These are phyloP conservation scores for Heteromurus nitidus DNA, from an alignment of 2,888 invertebrate species.

Conservation along the genomic window DNA sequence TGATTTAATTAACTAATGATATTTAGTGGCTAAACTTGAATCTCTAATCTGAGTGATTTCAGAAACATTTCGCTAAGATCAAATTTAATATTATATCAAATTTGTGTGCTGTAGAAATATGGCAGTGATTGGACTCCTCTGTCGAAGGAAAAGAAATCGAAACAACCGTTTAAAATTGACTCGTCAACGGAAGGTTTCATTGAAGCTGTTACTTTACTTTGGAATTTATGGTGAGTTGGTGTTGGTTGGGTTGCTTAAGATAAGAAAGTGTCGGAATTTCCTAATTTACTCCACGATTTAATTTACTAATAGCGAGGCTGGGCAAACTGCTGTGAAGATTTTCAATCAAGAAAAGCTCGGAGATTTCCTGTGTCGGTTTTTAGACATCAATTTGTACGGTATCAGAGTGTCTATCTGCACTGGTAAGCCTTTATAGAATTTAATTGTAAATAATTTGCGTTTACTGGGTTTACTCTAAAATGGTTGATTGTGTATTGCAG, in stretches of 20 bases:
- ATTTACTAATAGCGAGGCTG: constrained; percentile 75
- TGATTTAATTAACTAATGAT: not conserved
- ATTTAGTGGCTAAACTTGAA: not conserved
- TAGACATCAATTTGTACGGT: constrained; percentile 80
- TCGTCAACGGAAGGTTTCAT: constrained; percentile 82
- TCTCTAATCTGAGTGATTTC: no score
- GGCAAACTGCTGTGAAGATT: constrained; percentile 80
- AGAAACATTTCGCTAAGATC: not conserved
- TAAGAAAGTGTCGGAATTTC: not conserved
- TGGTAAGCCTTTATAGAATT: no score
- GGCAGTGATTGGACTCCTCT: constrained; percentile 77
- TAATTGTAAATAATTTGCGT: no score
- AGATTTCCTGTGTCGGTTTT: constrained; percentile 80
- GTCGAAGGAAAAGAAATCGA: constrained; percentile 74
- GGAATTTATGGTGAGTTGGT: constrained; percentile 80
- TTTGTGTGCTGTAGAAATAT: constrained; percentile 60
- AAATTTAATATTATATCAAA: not conserved
- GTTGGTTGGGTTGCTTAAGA: not conserved
- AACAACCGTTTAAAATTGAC: constrained; percentile 75
- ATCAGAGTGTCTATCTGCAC: constrained; percentile 75
- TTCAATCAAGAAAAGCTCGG: constrained; percentile 81
- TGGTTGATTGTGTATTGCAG: constrained; percentile 74
- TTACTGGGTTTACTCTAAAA: no score
- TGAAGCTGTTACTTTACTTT: constrained; percentile 82
- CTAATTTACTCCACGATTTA: not conserved